Evolutionary conservation across 1,140 invertebrate species (phyloP).

Genomic region (Scaptodrosophila lebanonensis): DNA sequence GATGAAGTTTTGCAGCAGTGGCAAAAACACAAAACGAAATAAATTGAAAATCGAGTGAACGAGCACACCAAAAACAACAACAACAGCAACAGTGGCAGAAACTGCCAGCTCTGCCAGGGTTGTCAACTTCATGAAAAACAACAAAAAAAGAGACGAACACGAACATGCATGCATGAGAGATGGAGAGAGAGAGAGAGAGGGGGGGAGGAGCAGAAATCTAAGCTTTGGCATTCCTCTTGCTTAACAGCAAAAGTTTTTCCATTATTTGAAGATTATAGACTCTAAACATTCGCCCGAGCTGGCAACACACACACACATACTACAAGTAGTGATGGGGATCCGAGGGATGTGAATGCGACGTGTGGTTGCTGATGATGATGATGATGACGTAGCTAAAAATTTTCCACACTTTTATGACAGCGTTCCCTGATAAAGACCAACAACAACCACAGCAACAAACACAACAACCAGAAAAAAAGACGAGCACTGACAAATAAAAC

Average conservation of each 20-base stretch:
- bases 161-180: constrained; percentile 5
- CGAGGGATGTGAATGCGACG: constrained; percentile 26
- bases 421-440: constrained; percentile 47
- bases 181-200: constrained; percentile 13
- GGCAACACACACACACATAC: background rate
- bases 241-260: constrained; percentile 76
- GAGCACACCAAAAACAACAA: constrained; percentile 34
- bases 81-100: no score
- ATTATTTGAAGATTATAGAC: constrained; percentile 77
- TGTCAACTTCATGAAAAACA: constrained; percentile 53
- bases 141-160: background rate
- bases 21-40: constrained; percentile 50
- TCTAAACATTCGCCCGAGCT: constrained; percentile 59
- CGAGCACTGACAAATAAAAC: constrained; percentile 5
- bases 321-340: constrained; percentile 49
- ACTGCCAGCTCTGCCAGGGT: no score
- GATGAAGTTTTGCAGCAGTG: constrained; percentile 66
- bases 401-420: constrained; percentile 73
- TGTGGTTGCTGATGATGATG: constrained; percentile 29
- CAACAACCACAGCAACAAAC: background rate
- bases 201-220: constrained; percentile 47
- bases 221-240: constrained; percentile 70
- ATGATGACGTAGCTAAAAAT: constrained; percentile 63
- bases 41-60: constrained; percentile 72
- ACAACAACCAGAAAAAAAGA: constrained; percentile 10